phyloP scores from a whole-genome alignment of 2,797 vertebrate species.

The Parambassis ranga region DNA sequence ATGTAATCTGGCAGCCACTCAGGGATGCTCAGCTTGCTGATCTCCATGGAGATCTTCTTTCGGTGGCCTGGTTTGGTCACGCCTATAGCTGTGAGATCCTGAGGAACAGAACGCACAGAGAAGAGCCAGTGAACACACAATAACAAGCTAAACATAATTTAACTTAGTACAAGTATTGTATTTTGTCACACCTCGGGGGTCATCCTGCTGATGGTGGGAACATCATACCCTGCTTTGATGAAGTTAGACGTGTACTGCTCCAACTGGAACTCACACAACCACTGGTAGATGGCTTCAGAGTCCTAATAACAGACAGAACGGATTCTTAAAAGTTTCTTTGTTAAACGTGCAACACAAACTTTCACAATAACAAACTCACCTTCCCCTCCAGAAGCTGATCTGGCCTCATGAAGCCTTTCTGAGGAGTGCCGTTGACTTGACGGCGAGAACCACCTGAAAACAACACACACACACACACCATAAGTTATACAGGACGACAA shows the following conservation, averaged over 20 bases:
- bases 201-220: conserved; percentile 97
- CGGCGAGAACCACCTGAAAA: conserved; percentile 61
- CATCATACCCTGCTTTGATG: conserved; percentile 89
- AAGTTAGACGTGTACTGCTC: conserved; percentile 93
- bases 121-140: background rate
- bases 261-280: conserved; percentile 92
- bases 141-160: too few relatives aligned
- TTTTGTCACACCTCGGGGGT: conserved; percentile 89
- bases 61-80: conserved; percentile 96
- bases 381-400: conserved; percentile 75
- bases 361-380: conserved; percentile 44
- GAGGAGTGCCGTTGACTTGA: conserved; percentile 51
- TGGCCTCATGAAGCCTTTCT: conserved; percentile 69
- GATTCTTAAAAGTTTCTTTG: background rate
- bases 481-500: background rate
- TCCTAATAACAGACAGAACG: conserved; percentile 75
- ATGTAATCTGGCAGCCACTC: conserved; percentile 95
- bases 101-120: background rate
- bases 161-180: too few relatives aligned
- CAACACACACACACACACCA: conserved; percentile 45
- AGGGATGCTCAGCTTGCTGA: conserved; percentile 87
- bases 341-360: background rate
- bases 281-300: conserved; percentile 92
- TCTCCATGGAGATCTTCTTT: conserved; percentile 95
- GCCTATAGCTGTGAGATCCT: conserved; percentile 95